These are phyloP conservation scores for Sphenopsis melanotis DNA, from an alignment of 2,797 vertebrate genomes.

Conservation along the genomic window DNA sequence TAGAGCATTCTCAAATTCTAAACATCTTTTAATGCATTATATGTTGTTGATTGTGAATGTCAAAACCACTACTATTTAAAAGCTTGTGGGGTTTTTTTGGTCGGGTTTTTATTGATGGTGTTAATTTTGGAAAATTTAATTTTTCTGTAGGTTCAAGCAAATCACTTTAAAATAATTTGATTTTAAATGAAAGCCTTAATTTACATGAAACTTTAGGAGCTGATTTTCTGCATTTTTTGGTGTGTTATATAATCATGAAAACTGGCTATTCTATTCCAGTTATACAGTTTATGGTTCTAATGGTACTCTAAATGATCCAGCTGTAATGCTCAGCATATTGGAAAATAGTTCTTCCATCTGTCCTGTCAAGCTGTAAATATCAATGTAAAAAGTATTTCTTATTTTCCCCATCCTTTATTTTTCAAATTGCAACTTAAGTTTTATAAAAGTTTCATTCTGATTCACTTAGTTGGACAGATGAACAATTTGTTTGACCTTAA, in stretches of 20 bases:
- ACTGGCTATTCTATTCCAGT: neutral
- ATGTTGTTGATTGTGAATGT: neutral
- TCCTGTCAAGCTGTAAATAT: neutral
- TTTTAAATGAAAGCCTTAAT: neutral
- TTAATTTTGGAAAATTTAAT: neutral
- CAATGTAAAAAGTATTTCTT: neutral
- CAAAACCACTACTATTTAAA: neutral
- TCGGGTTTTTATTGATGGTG: neutral
- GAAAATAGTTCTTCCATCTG: neutral
- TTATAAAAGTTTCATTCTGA: neutral
- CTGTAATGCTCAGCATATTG: slow-evolving; percentile 4
- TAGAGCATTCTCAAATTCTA: neutral
- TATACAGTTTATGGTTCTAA: neutral
- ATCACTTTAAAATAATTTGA: neutral
- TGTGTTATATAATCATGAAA: neutral
- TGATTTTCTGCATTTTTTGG: neutral
- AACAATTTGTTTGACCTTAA: neutral
- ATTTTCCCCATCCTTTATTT: neutral
- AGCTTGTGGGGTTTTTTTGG: neutral
- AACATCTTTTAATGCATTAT: neutral
- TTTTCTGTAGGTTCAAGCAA: neutral
- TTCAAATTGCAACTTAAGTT: neutral
- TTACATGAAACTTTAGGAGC: neutral
- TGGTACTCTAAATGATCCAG: neutral
- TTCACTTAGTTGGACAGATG: neutral